These are phyloP conservation scores for Cyanoderma ruficeps DNA, from an alignment of 2,113 vertebrate genomes.

Conservation along the genomic window DNA sequence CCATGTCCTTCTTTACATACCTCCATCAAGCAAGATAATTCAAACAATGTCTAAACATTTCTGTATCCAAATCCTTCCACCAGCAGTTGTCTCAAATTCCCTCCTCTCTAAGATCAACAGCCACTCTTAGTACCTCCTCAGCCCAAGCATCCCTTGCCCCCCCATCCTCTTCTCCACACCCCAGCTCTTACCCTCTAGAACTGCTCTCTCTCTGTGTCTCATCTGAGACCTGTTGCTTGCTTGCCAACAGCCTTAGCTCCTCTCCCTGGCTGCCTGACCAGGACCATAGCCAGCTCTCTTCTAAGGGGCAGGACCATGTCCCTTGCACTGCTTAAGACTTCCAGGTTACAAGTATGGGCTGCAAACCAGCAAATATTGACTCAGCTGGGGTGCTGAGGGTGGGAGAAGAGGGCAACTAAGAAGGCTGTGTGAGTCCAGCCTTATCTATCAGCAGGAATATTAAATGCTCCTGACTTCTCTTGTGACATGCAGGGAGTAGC, in stretches of 20 bases:
- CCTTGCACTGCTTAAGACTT: neutral
- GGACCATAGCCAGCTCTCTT: neutral
- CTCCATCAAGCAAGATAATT: neutral
- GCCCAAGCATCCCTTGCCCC: neutral
- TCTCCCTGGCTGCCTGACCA: neutral
- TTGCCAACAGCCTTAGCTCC: neutral
- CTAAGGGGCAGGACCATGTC: neutral
- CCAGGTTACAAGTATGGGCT: neutral
- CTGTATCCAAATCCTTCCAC: neutral
- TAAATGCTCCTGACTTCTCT: neutral
- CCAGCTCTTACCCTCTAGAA: neutral
- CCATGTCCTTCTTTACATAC: neutral
- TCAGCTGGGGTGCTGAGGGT: accelerated
- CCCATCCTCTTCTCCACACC: neutral
- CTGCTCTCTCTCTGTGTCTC: neutral
- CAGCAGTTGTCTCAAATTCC: neutral
- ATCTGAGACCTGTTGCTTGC: neutral
- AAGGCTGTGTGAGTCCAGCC: neutral
- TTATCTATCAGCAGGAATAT: neutral
- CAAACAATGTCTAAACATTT: neutral
- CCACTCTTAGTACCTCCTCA: neutral
- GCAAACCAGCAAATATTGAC: neutral
- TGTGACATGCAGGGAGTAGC: neutral
- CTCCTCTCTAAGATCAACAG: neutral
- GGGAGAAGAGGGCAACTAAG: neutral